Conservation (phyloP, 2,113 vertebrate genomes). For the Damaliscus lunatus region DNA sequence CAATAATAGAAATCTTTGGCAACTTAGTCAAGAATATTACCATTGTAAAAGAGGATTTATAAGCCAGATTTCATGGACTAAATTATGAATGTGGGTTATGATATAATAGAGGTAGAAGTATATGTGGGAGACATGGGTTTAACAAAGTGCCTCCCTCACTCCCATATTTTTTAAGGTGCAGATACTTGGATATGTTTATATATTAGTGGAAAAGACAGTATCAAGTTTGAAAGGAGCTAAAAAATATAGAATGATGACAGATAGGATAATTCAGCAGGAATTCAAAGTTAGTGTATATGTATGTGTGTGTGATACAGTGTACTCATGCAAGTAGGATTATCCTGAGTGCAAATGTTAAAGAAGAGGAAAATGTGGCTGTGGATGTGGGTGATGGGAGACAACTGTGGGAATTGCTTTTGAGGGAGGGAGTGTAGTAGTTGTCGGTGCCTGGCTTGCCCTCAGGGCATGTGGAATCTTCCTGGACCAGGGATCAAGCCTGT, state of each 20-base stretch:
- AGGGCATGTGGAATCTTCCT: not conserved
- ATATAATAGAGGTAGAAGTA: not conserved
- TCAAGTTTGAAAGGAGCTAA: not conserved
- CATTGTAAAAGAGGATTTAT: not conserved
- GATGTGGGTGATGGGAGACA: not conserved
- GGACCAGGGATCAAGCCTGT: not conserved
- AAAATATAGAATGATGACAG: not conserved
- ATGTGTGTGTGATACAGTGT: not conserved
- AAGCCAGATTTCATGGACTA: not conserved
- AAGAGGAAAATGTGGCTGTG: not conserved
- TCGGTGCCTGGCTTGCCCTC: not conserved
- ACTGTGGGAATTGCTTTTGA: not conserved
- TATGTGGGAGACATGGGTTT: not conserved
- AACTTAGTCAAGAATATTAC: not conserved
- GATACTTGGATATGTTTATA: not conserved
- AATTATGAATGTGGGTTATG: not conserved
- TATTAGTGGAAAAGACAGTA: not conserved
- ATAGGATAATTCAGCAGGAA: not conserved
- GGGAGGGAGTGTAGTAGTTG: not conserved
- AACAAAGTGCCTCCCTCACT: not conserved
- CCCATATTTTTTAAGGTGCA: not conserved
- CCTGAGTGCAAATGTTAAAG: not conserved
- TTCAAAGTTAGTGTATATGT: not conserved
- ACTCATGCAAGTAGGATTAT: not conserved
- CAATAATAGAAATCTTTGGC: not conserved